phyloP scores from a whole-genome alignment of 2,888 invertebrate species.

The Drosophila subsilvestris region DNA sequence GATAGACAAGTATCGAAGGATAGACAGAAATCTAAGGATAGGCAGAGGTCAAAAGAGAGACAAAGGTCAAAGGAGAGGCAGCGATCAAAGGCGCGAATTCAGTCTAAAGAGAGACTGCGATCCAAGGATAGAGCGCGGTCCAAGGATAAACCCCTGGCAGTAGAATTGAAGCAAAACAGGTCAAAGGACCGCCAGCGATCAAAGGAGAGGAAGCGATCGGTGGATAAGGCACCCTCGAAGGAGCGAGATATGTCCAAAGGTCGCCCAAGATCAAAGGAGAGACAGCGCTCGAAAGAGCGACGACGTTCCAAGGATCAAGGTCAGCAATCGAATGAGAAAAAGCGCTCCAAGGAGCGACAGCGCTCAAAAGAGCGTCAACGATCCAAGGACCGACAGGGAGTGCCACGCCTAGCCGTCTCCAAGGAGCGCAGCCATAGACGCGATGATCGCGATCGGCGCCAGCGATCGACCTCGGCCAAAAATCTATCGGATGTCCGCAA shows the following conservation, averaged over 20 bases:
- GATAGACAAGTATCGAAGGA: conserved; percentile 40
- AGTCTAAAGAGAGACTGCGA: conserved; percentile 6
- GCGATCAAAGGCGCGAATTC: conserved; percentile 22
- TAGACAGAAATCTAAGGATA: conserved; percentile 30
- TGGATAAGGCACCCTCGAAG: conserved; percentile 20
- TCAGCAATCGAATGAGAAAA: conserved; percentile 36
- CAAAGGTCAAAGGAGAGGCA: conserved; percentile 47
- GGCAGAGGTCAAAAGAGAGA: conserved; percentile 32
- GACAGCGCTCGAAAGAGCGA: conserved; percentile 28
- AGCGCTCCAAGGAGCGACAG: conserved; percentile 50
- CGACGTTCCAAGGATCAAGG: neutral
- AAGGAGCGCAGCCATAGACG: conserved; percentile 34
- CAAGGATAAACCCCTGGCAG: conserved; percentile 20
- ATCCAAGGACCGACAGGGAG: neutral
- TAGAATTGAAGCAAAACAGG: neutral
- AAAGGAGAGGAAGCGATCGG: conserved; percentile 17
- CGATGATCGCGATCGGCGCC: conserved; percentile 19
- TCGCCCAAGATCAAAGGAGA: conserved; percentile 3
- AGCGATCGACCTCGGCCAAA: conserved; percentile 23
- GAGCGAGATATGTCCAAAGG: conserved; percentile 16
- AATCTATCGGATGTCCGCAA: conserved; percentile 42
- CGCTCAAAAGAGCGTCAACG: conserved; percentile 11
- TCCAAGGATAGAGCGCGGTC: conserved; percentile 43
- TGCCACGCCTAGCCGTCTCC: conserved; percentile 1
- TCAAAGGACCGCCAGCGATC: conserved; percentile 14